These are phyloP conservation scores for Saiga tatarica DNA, from an alignment of 2,113 vertebrate species.

Conservation along the genomic window DNA sequence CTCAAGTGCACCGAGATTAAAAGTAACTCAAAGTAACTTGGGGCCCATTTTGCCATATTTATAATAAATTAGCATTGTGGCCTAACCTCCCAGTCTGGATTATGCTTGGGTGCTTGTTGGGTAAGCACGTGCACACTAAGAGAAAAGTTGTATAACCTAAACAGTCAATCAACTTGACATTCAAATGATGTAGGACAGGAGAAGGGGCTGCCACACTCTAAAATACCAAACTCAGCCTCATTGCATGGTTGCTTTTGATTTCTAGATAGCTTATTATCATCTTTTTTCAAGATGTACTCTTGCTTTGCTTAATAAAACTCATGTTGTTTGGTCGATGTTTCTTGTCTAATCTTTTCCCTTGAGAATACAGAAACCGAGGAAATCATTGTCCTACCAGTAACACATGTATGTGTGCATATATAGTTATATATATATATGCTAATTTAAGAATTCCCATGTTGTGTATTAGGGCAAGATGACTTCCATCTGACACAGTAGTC, in stretches of 20 bases:
- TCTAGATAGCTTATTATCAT: background rate
- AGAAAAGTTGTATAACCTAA: background rate
- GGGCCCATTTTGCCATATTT: background rate
- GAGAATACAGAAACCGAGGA: background rate
- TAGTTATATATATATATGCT: background rate
- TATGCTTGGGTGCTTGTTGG: background rate
- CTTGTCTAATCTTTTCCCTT: background rate
- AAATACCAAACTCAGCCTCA: background rate
- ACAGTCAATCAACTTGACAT: background rate
- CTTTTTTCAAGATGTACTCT: background rate
- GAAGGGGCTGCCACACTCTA: background rate
- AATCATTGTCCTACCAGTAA: background rate
- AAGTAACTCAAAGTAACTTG: background rate
- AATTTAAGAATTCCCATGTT: background rate
- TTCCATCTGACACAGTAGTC: background rate
- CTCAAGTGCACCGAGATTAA: background rate
- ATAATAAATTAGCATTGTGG: background rate
- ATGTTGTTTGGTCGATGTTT: background rate
- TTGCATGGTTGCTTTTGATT: background rate
- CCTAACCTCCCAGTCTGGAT: background rate
- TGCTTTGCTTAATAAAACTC: background rate
- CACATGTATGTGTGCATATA: background rate
- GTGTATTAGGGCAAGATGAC: background rate
- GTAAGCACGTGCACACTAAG: background rate
- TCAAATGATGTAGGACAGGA: background rate